Percentiles rank a stretch among this genome's conserved stretches.
These are phyloP conservation scores for Pristionchus arcanus DNA, from an alignment of 2,888 invertebrate species.

Conservation along the genomic window DNA sequence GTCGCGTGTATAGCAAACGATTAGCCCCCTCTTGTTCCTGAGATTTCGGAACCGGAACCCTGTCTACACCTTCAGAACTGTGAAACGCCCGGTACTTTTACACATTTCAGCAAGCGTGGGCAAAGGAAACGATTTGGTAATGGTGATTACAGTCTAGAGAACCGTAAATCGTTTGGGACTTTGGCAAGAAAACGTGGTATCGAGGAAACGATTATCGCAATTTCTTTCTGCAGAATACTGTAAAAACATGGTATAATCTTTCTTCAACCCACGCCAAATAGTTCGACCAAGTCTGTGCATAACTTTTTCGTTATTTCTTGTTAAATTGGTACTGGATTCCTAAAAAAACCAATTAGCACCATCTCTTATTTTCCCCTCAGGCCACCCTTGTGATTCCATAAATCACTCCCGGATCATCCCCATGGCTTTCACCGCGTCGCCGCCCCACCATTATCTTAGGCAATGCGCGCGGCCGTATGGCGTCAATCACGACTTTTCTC, in stretches of 20 bases:
- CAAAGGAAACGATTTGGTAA: no score
- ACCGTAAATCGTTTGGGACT: background rate
- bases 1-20: background rate
- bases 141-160: no score
- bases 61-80: background rate
- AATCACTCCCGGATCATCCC: slow-evolving; percentile 1
- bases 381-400: background rate
- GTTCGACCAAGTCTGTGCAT: no score
- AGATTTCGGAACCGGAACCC: background rate
- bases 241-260: no score
- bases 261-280: no score
- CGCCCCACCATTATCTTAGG: slow-evolving; percentile 40
- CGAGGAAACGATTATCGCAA: background rate
- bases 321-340: no score
- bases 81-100: background rate
- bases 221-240: background rate
- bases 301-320: no score
- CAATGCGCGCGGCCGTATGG: slow-evolving; percentile 35
- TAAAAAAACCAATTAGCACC: no score
- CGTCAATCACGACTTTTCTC: background rate
- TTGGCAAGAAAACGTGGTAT: background rate
- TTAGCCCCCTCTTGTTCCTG: background rate
- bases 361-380: background rate
- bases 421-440: slow-evolving; percentile 2
- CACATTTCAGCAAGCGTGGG: no score